Conservation (phyloP, 2,888 invertebrate species). For the Clostera curtula region DNA sequence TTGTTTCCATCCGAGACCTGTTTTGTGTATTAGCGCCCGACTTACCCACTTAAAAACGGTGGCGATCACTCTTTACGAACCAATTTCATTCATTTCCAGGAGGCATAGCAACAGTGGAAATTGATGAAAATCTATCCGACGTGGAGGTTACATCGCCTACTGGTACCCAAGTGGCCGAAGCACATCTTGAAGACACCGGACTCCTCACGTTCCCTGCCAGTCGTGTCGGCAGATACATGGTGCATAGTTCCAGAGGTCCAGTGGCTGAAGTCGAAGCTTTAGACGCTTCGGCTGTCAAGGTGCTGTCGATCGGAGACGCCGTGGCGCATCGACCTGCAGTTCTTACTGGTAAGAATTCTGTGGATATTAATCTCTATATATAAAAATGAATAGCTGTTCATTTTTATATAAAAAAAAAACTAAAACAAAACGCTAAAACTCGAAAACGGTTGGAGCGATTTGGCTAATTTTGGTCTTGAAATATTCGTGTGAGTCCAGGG, state of each 20-base stretch:
- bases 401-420: no score
- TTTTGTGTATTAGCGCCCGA: no score
- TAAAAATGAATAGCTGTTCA: no score
- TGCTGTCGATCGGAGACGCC: conserved; percentile 83
- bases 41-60: no score
- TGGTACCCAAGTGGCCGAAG: conserved; percentile 77
- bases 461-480: no score
- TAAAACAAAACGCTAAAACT: no score
- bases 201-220: conserved; percentile 85
- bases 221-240: conserved; percentile 83
- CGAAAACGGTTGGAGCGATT: no score
- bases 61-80: no score
- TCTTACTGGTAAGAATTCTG: conserved; percentile 76
- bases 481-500: no score
- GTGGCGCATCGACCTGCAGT: conserved; percentile 88
- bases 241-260: conserved; percentile 65
- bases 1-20: no score
- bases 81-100: no score
- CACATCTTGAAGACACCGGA: conserved; percentile 71
- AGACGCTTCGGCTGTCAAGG: conserved; percentile 82
- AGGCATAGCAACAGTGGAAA: conserved; percentile 76
- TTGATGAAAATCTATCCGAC: conserved; percentile 76
- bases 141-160: conserved; percentile 80
- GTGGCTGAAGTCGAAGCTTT: conserved; percentile 82
- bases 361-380: no score